phyloP scores from a whole-genome alignment of 2,113 vertebrate species.

The Arizona elegans region DNA sequence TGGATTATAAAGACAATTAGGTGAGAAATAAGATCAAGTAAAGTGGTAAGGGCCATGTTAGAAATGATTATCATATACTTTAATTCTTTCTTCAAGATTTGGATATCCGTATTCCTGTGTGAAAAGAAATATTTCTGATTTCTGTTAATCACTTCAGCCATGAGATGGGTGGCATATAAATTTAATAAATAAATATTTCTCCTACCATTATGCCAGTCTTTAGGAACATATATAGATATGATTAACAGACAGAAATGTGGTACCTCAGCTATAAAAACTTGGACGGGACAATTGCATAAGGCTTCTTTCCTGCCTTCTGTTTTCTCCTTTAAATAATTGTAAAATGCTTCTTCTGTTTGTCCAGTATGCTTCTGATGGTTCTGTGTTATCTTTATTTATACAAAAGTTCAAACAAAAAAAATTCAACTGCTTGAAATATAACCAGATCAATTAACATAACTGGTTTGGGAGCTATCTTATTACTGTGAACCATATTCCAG shows the following conservation, averaged over 20 bases:
- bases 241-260: background rate
- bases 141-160: background rate
- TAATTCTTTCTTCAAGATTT: conserved; percentile 56
- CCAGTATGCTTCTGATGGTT: background rate
- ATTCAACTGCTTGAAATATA: background rate
- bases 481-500: background rate
- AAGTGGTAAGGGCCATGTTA: conserved; percentile 53
- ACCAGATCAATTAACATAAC: background rate
- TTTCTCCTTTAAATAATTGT: background rate
- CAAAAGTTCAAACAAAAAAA: background rate
- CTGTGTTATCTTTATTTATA: background rate
- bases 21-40: conserved; percentile 38
- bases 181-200: background rate
- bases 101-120: conserved; percentile 33
- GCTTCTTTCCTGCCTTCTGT: background rate
- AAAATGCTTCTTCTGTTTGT: background rate
- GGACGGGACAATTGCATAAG: background rate
- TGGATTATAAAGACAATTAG: conserved; percentile 61
- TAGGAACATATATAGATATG: conserved; percentile 16
- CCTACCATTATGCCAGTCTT: background rate
- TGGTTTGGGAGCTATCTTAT: background rate
- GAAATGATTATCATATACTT: conserved; percentile 55
- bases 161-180: background rate
- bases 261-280: background rate
- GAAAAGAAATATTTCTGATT: background rate